phyloP scores from a whole-genome alignment of 2,888 invertebrate genomes.

The Cerceris rybyensis region DNA sequence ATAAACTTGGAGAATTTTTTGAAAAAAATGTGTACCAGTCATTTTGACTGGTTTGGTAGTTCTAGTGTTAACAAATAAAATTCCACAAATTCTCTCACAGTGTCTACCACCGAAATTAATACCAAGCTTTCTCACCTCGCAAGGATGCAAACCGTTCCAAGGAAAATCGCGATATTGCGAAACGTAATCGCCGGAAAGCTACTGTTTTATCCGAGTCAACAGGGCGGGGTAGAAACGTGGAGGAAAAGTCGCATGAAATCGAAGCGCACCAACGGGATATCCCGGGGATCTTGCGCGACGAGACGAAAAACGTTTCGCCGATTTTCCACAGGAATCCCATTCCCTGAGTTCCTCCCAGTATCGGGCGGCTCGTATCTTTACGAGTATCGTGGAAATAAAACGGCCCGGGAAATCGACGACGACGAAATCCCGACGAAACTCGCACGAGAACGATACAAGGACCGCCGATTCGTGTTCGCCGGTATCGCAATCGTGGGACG shows the following conservation, averaged over 20 bases:
- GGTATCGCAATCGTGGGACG: slow-evolving; percentile 13
- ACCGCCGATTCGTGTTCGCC: neutral
- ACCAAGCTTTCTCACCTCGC: neutral
- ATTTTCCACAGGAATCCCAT: slow-evolving; percentile 6
- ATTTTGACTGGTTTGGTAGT: no score
- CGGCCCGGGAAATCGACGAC: slow-evolving; percentile 12
- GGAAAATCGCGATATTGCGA: neutral
- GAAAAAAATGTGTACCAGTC: no score
- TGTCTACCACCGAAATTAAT: no score
- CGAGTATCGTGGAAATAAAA: slow-evolving; percentile 30
- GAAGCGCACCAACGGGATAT: slow-evolving; percentile 11
- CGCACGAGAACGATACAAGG: neutral
- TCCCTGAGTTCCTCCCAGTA: neutral
- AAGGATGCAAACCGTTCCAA: neutral
- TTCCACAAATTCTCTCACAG: no score
- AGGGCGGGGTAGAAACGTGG: neutral
- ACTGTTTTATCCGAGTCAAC: neutral
- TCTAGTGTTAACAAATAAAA: no score
- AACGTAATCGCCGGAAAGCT: neutral
- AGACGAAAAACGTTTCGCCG: neutral
- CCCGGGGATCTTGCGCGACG: neutral
- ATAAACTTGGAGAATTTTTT: no score
- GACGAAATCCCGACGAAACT: slow-evolving; percentile 20
- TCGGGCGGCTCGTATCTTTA: slow-evolving; percentile 19
- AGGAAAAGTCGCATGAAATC: neutral